phyloP scores from a whole-genome alignment of 2,113 vertebrate genomes.

The Prietella phreatophila region DNA sequence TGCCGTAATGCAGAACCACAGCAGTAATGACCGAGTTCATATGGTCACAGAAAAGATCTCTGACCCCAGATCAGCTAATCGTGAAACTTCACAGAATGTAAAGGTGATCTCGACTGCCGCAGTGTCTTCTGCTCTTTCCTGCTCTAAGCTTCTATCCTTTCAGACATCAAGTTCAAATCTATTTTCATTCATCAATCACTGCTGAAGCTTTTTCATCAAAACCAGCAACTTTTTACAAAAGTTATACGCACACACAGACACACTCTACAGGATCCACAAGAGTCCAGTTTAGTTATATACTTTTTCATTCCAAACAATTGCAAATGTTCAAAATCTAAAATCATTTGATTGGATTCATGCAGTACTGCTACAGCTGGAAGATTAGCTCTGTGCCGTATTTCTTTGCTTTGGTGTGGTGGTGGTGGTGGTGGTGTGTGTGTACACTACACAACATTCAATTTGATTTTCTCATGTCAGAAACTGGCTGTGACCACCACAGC shows the following conservation, averaged over 20 bases:
- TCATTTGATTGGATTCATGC: neutral
- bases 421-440: neutral
- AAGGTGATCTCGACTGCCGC: constrained; percentile 37
- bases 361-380: neutral
- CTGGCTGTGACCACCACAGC: no score
- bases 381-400: neutral
- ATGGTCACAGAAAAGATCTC: constrained; percentile 3
- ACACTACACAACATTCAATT: no score
- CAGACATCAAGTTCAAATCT: neutral
- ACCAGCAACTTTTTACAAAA: neutral
- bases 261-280: neutral
- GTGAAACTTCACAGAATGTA: constrained; percentile 12
- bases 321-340: neutral
- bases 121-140: neutral
- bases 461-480: no score
- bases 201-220: neutral
- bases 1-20: constrained; percentile 3
- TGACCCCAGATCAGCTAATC: constrained; percentile 6
- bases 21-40: constrained; percentile 19
- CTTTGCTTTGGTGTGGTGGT: neutral
- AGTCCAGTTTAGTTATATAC: neutral
- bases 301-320: neutral
- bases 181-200: neutral
- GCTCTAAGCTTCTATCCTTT: no score
- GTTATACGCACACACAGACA: no score